Percentiles rank a stretch among this genome's conserved stretches.
These are phyloP conservation scores for Pluvianellus socialis DNA, from an alignment of 2,113 vertebrate species.

Conservation along the genomic window DNA sequence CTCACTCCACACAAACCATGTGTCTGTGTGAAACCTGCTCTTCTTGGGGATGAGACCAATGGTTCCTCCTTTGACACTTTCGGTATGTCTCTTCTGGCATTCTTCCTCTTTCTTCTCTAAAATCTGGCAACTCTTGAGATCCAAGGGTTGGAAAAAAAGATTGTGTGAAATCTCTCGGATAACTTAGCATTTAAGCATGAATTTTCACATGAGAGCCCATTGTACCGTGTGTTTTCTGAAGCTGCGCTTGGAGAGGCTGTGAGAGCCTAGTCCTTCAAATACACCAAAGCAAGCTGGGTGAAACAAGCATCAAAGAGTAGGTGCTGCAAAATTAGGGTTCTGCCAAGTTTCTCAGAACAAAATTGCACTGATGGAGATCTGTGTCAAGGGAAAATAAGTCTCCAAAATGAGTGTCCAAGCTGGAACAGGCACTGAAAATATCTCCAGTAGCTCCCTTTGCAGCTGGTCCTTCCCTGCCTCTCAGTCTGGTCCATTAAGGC, in stretches of 20 bases:
- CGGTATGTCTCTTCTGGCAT: not conserved
- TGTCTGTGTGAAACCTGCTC: not conserved
- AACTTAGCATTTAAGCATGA: accelerated
- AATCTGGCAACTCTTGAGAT: not conserved
- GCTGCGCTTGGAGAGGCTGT: not conserved
- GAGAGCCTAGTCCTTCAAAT: not conserved
- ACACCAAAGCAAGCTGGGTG: not conserved
- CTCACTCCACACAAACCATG: not conserved
- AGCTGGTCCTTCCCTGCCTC: not conserved
- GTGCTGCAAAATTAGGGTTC: not conserved
- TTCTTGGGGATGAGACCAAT: not conserved
- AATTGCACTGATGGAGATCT: not conserved
- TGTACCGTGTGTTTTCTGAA: not conserved
- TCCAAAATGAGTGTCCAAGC: not conserved
- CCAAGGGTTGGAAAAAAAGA: not conserved
- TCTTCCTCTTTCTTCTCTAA: not conserved
- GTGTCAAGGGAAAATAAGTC: not conserved
- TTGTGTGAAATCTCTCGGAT: not conserved
- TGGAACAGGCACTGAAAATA: not conserved
- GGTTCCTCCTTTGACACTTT: not conserved
- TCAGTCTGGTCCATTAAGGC: not conserved
- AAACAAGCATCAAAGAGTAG: not conserved
- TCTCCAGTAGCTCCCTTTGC: not conserved
- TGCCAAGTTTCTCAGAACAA: not conserved
- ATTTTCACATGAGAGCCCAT: not conserved